Base-by-base conservation (phyloP, 2,113 vertebrate genomes). In the Mesoclemmys tuberculata region DNA sequence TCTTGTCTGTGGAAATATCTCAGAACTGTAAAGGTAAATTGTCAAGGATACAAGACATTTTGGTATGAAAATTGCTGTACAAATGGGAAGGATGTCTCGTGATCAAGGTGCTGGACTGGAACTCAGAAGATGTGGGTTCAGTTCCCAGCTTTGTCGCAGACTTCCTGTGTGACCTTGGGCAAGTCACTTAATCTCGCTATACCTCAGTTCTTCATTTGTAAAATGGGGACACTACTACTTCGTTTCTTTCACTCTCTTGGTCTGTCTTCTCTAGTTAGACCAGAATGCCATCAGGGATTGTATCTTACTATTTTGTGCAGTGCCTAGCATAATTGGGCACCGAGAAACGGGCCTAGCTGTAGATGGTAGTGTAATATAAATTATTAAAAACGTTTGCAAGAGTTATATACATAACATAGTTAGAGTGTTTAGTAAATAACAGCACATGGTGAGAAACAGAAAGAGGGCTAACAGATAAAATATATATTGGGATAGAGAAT, bases 21-120 rank as follows among this genome's bases (percentile, higher is more conserved):
- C 78, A 0, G 3, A 84, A 52, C 11, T 35, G 16, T 35, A 19
- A 61, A 16, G 26, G 11, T 8, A 31, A 4, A 12, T 58, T 38
- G 44, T 10, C 0, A 0, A 41, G 38, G 5, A 29, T 49, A 19
- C 5, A 19, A 10, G 26, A 2, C 41, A 61, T 56, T 1, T 16
- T 54, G 77, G 31, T 4, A 21, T 4, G 24, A 77, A 77, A 22
- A 46, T 21, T 58, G 12, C 52, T 75, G 8, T 1, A 83, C 27
- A 3, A 14, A 5, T 4, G 41, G 44, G 48, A 58, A 13, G 22
- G 10, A 18, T 29, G 11, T 61, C 49, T 58, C 38, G 84, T 71
- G 81, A 8, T 49, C 46, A 44, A 18, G 22, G 52, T 31, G 46
- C 18, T 4, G 10, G 54, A 55, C 10, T 49, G 21, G 24, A 71